A percentile compares a stretch with the other conserved stretches of the same genome.
Evolutionary conservation across 2,113 vertebrate genomes (phyloP).

Genomic region (Psittacula cyanocephala): DNA sequence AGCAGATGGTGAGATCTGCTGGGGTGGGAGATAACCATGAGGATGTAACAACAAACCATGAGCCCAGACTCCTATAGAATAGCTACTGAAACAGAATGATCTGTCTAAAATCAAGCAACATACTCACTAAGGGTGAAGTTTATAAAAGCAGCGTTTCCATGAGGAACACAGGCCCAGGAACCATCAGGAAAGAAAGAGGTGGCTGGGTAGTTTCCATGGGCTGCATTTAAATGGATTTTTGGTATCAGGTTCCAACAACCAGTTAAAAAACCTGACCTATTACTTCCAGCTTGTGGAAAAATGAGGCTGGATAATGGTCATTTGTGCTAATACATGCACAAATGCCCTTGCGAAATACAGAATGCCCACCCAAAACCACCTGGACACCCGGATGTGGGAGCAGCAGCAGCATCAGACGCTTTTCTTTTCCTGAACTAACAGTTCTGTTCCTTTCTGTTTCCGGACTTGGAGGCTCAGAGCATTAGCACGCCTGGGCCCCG

Average conservation of each 20-base stretch:
- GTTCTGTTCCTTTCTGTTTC: no score
- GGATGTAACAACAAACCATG: not conserved
- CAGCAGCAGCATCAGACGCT: not conserved
- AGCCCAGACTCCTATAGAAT: not conserved
- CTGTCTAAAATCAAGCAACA: not conserved
- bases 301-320: not conserved
- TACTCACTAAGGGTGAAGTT: not conserved
- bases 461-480: not conserved
- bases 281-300: not conserved
- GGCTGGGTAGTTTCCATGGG: not conserved
- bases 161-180: not conserved
- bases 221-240: not conserved
- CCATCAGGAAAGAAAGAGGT: not conserved
- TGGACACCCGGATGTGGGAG: fast-evolving
- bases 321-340: not conserved
- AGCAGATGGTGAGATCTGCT: constrained; percentile 5
- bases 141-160: not conserved
- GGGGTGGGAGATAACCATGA: not conserved
- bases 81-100: not conserved
- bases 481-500: fast-evolving
- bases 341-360: not conserved
- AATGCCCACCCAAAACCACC: not conserved
- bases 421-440: not conserved
- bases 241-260: not conserved
- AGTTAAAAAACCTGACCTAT: not conserved